Percentiles rank a stretch among this genome's conserved stretches.
Conservation (phyloP, 2,888 invertebrate genomes). For the Callyntrura guangdongensis region DNA sequence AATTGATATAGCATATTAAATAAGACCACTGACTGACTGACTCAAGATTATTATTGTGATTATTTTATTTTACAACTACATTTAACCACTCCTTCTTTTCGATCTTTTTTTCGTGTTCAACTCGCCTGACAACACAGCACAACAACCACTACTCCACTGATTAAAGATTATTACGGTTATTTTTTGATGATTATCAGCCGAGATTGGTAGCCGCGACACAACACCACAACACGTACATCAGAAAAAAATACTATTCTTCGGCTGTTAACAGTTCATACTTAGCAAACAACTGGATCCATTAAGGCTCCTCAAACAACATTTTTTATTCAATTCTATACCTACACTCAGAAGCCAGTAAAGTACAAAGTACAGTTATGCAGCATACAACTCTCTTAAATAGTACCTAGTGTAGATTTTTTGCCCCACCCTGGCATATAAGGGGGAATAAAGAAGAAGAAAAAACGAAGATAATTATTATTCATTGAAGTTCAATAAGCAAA, state of each 20-base stretch:
- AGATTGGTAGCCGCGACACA: conserved; percentile 16
- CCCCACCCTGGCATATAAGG: conserved; percentile 73
- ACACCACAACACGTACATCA: neutral
- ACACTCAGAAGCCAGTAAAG: too few relatives aligned
- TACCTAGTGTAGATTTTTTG: conserved; percentile 33
- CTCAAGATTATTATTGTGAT: conserved; percentile 24
- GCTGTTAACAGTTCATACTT: conserved; percentile 63
- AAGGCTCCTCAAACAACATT: conserved; percentile 77
- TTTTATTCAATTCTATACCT: conserved; percentile 68
- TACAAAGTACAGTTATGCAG: too few relatives aligned
- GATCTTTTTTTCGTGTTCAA: neutral
- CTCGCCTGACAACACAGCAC: neutral
- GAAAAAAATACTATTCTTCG: neutral
- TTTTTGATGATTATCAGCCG: conserved; percentile 34
- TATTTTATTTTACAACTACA: conserved; percentile 35
- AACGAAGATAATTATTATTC: conserved; percentile 28
- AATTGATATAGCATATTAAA: conserved; percentile 50
- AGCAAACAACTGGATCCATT: conserved; percentile 80
- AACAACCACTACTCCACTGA: neutral
- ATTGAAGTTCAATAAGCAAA: conserved; percentile 36
- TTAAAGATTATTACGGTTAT: conserved; percentile 11
- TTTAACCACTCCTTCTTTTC: conserved; percentile 31
- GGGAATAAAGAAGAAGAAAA: neutral
- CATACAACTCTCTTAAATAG: neutral
- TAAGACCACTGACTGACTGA: conserved; percentile 39